phyloP scores from a whole-genome alignment of 2,113 vertebrate species.

The Garra rufa region DNA sequence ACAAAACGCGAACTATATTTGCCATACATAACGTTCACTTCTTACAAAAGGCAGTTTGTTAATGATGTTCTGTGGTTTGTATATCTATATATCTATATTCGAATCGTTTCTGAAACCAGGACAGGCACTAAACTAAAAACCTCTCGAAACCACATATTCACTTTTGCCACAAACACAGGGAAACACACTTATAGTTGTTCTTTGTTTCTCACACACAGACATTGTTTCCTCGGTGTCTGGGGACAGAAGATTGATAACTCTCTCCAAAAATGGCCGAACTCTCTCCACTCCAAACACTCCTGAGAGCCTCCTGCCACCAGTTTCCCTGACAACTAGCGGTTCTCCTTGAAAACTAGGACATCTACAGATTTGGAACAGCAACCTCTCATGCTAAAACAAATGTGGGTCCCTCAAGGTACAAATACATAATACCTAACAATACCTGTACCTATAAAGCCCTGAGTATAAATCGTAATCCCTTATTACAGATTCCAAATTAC shows the following conservation, averaged over 20 bases:
- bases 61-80: background rate
- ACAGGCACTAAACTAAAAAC: background rate
- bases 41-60: background rate
- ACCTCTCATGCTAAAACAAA: constrained; percentile 40
- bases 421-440: too few species aligned
- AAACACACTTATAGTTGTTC: background rate
- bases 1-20: background rate
- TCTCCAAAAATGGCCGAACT: constrained; percentile 50
- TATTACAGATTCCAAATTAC: too few species aligned
- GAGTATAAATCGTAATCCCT: too few species aligned
- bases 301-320: constrained; percentile 46
- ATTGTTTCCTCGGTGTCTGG: background rate
- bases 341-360: constrained; percentile 57
- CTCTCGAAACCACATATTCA: background rate
- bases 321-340: constrained; percentile 59
- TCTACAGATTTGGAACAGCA: constrained; percentile 14
- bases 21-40: background rate
- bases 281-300: constrained; percentile 42
- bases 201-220: background rate
- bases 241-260: constrained; percentile 46
- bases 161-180: constrained; percentile 11
- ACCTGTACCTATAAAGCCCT: too few species aligned
- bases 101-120: background rate
- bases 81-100: too few species aligned
- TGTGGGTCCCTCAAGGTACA: constrained; percentile 31